Evolutionary conservation across 2,888 invertebrate species (phyloP).

Genomic region (Criorhina ranunculi): DNA sequence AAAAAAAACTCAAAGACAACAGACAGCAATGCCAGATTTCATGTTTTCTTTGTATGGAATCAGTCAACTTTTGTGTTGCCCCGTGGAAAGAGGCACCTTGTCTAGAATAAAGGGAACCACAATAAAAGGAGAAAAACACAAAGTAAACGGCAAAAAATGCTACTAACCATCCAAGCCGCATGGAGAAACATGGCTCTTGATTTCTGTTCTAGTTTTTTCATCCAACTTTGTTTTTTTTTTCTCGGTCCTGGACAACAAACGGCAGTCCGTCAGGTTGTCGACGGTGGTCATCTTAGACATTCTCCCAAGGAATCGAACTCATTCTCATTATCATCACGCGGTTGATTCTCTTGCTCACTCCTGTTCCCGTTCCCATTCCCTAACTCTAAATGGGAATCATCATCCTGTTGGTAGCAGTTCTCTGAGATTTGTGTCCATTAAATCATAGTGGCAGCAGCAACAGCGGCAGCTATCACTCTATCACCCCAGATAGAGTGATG

Average conservation of each 20-base stretch:
- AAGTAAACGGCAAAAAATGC: constrained; percentile 6
- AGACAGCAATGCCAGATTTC: constrained; percentile 50
- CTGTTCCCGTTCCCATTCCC: too few species aligned
- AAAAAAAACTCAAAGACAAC: constrained; percentile 41
- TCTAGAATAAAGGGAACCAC: constrained; percentile 35
- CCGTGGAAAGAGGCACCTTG: constrained; percentile 35
- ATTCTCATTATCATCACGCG: constrained; percentile 67
- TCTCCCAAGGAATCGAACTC: constrained; percentile 65
- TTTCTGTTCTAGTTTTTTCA: constrained; percentile 74
- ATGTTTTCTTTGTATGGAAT: constrained; percentile 68
- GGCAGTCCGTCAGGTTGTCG: constrained; percentile 53
- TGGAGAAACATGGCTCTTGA: constrained; percentile 68
- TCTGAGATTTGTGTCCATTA: constrained; percentile 64
- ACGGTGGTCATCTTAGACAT: constrained; percentile 39
- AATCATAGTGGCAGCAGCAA: constrained; percentile 68
- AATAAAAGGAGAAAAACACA: constrained; percentile 18
- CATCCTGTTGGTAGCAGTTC: constrained; percentile 35
- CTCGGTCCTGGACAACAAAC: constrained; percentile 16
- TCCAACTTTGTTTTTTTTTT: constrained; percentile 35
- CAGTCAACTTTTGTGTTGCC: constrained; percentile 63
- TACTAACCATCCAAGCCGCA: constrained; percentile 29
- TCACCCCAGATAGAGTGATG: constrained; percentile 75
- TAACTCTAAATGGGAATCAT: constrained; percentile 26
- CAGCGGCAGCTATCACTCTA: constrained; percentile 71
- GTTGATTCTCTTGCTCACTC: constrained; percentile 1